These are phyloP conservation scores for Monarcha castaneiventris DNA, from an alignment of 2,113 vertebrate species.

Conservation along the genomic window DNA sequence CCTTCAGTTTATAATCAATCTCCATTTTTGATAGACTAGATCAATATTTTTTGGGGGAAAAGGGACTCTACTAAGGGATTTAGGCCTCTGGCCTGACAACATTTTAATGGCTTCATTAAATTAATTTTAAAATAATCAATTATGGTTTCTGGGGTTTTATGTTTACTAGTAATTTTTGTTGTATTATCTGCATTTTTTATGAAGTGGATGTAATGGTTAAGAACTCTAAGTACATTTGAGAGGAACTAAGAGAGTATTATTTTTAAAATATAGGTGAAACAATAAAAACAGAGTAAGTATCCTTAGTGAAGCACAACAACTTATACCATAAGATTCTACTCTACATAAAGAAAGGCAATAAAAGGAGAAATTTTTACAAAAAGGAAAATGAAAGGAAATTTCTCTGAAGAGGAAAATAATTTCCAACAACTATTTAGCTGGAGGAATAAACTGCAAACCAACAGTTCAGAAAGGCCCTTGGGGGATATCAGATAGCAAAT, in stretches of 20 bases:
- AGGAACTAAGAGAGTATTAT: background rate
- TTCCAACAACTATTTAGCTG: background rate
- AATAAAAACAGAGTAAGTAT: background rate
- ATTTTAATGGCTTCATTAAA: background rate
- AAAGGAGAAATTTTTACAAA: background rate
- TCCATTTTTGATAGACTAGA: background rate
- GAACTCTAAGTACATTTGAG: background rate
- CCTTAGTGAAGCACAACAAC: background rate
- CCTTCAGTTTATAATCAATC: background rate
- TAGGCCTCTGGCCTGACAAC: background rate
- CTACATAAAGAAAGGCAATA: background rate
- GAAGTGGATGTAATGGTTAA: background rate
- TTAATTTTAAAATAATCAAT: background rate
- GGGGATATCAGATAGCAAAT: background rate
- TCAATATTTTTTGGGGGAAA: background rate
- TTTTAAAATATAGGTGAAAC: background rate
- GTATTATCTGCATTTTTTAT: background rate
- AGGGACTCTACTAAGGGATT: background rate
- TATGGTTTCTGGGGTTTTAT: background rate
- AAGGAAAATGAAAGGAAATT: background rate
- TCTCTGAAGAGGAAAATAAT: background rate
- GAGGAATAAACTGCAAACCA: background rate
- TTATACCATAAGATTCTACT: background rate
- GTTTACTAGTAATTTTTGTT: background rate
- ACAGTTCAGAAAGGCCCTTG: background rate